phyloP scores from a whole-genome alignment of 2,113 vertebrate species.

The Cynocephalus volans region DNA sequence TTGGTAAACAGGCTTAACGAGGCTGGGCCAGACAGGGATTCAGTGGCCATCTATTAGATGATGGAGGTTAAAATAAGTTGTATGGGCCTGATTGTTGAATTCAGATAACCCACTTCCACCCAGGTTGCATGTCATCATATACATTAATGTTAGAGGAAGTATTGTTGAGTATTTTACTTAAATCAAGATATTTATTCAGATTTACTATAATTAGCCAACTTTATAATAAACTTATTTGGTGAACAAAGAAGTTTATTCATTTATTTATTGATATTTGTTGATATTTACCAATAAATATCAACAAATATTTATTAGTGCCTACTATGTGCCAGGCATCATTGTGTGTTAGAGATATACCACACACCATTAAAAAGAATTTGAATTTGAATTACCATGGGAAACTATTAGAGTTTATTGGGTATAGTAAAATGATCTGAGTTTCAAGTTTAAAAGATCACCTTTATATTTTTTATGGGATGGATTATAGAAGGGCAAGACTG shows the following conservation, averaged over 20 bases:
- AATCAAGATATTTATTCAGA: slow-evolving; percentile 35
- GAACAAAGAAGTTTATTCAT: background rate
- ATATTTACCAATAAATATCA: background rate
- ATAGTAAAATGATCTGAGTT: background rate
- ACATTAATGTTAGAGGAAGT: slow-evolving; percentile 1
- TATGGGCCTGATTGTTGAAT: background rate
- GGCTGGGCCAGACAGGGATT: background rate
- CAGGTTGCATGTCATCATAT: background rate
- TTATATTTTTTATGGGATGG: background rate
- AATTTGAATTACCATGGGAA: slow-evolving; percentile 17
- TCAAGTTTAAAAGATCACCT: slow-evolving; percentile 13
- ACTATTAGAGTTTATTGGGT: background rate
- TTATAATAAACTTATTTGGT: background rate
- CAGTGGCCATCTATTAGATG: background rate
- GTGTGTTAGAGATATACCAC: background rate
- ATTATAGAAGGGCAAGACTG: background rate
- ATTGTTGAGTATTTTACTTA: slow-evolving; percentile 30
- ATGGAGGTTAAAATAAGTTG: slow-evolving; percentile 31
- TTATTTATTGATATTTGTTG: background rate
- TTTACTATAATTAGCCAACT: background rate
- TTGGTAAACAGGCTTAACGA: background rate
- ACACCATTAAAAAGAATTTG: background rate
- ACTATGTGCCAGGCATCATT: background rate
- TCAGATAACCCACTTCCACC: background rate
- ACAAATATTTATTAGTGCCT: background rate